Evolutionary conservation across 2,797 vertebrate genomes (phyloP).

Genomic region (Emydoidea blandingii): DNA sequence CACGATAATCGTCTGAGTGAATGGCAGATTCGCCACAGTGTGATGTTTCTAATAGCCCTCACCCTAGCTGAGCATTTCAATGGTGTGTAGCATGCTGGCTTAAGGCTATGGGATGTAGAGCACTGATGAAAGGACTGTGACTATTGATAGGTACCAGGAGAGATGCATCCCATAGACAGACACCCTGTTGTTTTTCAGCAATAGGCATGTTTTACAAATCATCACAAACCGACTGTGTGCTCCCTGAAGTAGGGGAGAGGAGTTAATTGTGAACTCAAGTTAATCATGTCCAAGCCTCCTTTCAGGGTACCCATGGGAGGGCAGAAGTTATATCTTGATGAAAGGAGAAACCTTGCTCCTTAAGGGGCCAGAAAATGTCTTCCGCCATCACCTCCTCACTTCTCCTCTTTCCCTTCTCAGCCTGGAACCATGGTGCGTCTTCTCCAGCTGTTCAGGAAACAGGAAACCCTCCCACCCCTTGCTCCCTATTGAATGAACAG

Average conservation of each 20-base stretch:
- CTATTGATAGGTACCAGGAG: background rate
- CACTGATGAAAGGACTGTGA: background rate
- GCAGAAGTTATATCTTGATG: background rate
- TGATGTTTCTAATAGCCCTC: background rate
- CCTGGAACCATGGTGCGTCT: background rate
- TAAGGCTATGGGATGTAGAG: background rate
- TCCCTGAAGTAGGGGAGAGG: background rate
- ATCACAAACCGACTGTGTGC: fast-evolving
- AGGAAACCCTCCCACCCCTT: background rate
- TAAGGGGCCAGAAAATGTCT: background rate
- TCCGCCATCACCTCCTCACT: background rate
- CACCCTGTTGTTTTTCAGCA: background rate
- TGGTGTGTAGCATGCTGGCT: no score
- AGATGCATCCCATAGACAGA: fast-evolving
- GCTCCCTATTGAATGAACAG: fast-evolving
- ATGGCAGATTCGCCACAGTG: background rate
- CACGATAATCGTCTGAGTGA: background rate
- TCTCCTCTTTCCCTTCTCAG: background rate
- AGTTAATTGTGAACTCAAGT: background rate
- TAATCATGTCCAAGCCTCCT: background rate
- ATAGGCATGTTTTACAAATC: background rate
- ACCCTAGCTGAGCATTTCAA: background rate
- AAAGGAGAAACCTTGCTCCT: background rate
- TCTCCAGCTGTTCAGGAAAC: background rate
- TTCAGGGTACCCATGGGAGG: background rate